These are phyloP conservation scores for Urophycis tenuis DNA, from an alignment of 2,797 vertebrate genomes.

Conservation along the genomic window DNA sequence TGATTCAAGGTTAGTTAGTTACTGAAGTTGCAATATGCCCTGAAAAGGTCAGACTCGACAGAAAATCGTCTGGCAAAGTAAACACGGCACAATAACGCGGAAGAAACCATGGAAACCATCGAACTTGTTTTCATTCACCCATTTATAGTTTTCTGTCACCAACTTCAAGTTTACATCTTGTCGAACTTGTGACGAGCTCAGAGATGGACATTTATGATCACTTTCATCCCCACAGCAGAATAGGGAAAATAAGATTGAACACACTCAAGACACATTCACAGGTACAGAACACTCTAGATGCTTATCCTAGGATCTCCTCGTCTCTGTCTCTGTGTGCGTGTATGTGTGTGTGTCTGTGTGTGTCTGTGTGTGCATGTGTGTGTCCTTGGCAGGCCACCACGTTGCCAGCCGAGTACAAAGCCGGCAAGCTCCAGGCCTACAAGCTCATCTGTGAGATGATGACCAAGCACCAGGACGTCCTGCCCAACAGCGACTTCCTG, in stretches of 20 bases:
- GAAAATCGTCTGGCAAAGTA: background rate
- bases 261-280: background rate
- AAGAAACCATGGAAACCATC: background rate
- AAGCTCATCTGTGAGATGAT: constrained; percentile 97
- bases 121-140: no score
- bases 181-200: no score
- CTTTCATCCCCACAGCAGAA: background rate
- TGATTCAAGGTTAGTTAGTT: background rate
- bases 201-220: background rate
- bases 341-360: no score
- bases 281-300: background rate
- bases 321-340: background rate
- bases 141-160: no score
- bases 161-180: no score
- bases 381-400: constrained; percentile 75
- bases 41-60: no score
- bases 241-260: background rate
- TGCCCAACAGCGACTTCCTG: constrained; percentile 90
- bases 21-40: background rate
- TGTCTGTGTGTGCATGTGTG: no score
- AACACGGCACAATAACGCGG: no score
- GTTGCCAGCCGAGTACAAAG: constrained; percentile 86
- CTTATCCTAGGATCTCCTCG: background rate
- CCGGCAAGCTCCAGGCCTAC: constrained; percentile 91
- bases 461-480: constrained; percentile 92